phyloP scores from a whole-genome alignment of 1,140 invertebrate genomes.

The Temnothorax nylanderi region DNA sequence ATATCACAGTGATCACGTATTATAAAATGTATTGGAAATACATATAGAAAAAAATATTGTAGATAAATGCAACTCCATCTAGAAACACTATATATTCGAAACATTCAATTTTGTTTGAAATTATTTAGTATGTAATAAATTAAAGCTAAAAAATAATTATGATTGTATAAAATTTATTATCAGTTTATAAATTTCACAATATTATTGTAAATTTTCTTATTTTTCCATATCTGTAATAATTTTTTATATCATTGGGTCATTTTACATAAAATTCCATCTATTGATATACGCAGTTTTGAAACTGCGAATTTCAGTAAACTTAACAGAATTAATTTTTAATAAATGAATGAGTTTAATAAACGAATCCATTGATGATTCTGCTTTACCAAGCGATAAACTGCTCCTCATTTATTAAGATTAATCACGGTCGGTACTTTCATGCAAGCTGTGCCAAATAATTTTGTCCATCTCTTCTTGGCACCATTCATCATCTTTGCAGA shows the following conservation, averaged over 20 bases:
- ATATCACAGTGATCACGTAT: background rate
- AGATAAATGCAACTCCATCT: background rate
- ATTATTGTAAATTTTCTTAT: background rate
- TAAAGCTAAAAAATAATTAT: background rate
- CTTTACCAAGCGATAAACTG: background rate
- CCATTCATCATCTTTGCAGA: slow-evolving; percentile 2
- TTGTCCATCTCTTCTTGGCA: background rate
- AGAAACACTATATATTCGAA: slow-evolving; percentile 4
- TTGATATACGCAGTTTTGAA: background rate
- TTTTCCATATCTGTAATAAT: background rate
- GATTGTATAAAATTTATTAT: slow-evolving; percentile 20
- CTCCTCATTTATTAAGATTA: slow-evolving; percentile 21
- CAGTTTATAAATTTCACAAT: background rate
- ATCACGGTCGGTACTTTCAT: slow-evolving; percentile 15
- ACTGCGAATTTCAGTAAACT: background rate
- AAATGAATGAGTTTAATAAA: background rate
- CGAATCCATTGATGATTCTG: background rate
- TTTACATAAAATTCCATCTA: background rate
- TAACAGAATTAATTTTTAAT: slow-evolving; percentile 15
- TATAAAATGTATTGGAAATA: background rate
- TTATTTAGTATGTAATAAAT: background rate
- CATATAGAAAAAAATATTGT: background rate
- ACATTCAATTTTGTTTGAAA: background rate
- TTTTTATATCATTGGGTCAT: background rate
- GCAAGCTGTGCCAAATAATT: slow-evolving; percentile 36